Evolutionary conservation across 1,140 invertebrate genomes (phyloP), one percentile per base, ranked within the genome.

Genomic region (Drosophila ambigua): DNA sequence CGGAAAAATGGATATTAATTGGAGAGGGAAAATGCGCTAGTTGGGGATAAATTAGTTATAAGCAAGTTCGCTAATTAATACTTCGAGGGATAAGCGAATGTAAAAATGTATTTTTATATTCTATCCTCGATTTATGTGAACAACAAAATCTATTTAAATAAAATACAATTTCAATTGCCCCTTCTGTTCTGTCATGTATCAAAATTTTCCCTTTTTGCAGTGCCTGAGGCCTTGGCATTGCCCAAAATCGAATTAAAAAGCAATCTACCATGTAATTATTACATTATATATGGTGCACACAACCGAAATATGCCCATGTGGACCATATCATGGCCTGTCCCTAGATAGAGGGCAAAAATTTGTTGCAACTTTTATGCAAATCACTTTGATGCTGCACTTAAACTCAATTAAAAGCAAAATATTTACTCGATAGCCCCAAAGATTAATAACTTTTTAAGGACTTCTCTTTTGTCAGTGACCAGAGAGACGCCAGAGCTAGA

Each of bases 191-290:
- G 5, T 6, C 26, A 28, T 28, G 13, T 7, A n/a, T 13, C 9
- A 60, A 44, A 54, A 44, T 9, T 35, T 62, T 26, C 9, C 9
- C 0, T 6, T 24, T 8, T 9, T 41, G 3, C 20, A 5, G 7
- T 16, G 20, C 45, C 26, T 46, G 28, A 28, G 35, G 28, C 24
- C n/a, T 43, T 51, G 16, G 49, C 48, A 39, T 63, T 41, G 35
- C 24, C 48, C 20, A 65, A 82, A 84, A 90, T 90, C 59, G 67
- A 84, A 81, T 90, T 88, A 88, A 90, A 84, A 87, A 67, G 57
- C 87, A 90, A 87, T 90, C 77, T 90, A 59, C 62, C 75, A 66
- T 77, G 73, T 83, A 77, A 80, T 80, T 85, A 85, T 89, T 78
- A 68, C 58, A 60, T 45, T 72, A 71, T 49, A 79, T 46, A 13